Evolutionary conservation across 2,888 invertebrate genomes (phyloP), one percentile per base, ranked within the genome.

Genomic region (Elgonia sp.): DNA sequence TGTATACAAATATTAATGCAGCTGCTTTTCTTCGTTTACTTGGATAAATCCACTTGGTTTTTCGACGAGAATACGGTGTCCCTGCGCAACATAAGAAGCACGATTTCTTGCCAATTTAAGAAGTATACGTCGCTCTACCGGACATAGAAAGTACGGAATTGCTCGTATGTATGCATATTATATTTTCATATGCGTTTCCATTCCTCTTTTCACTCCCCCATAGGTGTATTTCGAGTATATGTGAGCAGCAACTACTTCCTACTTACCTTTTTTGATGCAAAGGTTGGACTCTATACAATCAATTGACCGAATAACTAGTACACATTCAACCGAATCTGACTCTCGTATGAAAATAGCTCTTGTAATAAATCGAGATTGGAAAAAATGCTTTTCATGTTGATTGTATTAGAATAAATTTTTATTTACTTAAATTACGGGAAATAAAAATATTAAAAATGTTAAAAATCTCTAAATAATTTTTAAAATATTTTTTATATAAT

Each of bases 261-360:
- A 75, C 83, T 89, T 86, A 79, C 81, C 72, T 88, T 83, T 83
- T 50, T 63, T 69, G 65, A 63, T 86, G 81, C 70, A 79, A 81
- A 86, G 75, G 84, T 88, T 63, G 85, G 63, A 82, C 84, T 89
- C 87, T 88, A 83, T 90, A 87, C 82, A 88, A 90, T 90, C 92
- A 91, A 92, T 92, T 91, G 92, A 90, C 91, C 90, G 89, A 91
- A 89, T 90, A 90, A 91, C 90, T 90, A 90, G 91, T 88, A 89
- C 87, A 90, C 92, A n/a, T n/a, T 91, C 87, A 89, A 90, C 89
- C 87, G 83, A 84, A 90, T 87, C 81, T 81, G 73, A 70, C 57
- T 76, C 72, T 82, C 85, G 53, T 79, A 77, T 63, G 60, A 79
- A 86, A 77, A 82, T 40, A 60, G 79, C 75, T 79, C 65, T 82